Percentiles rank a stretch among this genome's conserved stretches.
These are phyloP conservation scores for Drosophila hamatofila DNA, from an alignment of 2,888 invertebrate species.

Conservation along the genomic window DNA sequence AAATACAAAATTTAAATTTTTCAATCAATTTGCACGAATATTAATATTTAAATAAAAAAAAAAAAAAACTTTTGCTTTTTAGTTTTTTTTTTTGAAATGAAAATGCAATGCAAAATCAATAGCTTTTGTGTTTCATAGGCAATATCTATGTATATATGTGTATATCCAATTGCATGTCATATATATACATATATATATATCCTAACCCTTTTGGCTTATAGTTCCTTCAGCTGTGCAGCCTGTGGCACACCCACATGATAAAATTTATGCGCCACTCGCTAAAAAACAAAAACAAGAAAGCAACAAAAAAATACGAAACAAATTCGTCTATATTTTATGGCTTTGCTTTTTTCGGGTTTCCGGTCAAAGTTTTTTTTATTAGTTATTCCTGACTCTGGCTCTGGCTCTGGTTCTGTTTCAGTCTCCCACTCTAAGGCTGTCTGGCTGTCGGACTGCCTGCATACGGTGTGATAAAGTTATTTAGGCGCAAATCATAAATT, in stretches of 20 bases:
- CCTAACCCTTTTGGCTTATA: constrained; percentile 20
- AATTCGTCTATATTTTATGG: constrained; percentile 76
- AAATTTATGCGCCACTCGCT: constrained; percentile 60
- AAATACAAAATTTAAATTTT: neutral
- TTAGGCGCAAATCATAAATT: constrained; percentile 83
- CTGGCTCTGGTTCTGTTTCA: constrained; percentile 11
- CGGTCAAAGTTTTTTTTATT: constrained; percentile 51
- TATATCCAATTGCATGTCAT: neutral
- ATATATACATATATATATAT: neutral
- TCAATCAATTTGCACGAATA: neutral
- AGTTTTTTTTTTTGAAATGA: neutral
- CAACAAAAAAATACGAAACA: neutral
- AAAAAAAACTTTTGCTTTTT: neutral
- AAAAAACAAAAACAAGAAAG: constrained; percentile 18
- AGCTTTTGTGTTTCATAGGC: neutral
- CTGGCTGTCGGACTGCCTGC: constrained; percentile 25
- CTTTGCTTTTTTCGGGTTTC: constrained; percentile 68
- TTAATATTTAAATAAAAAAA: neutral
- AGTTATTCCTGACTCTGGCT: constrained; percentile 21
- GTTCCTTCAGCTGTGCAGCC: constrained; percentile 17
- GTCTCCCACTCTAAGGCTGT: constrained; percentile 19
- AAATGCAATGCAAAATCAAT: neutral
- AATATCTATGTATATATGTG: neutral
- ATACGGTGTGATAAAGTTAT: constrained; percentile 80
- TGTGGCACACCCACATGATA: constrained; percentile 54